Evolutionary conservation across 2,888 invertebrate species (phyloP).

Genomic region (Bellardia pandia): DNA sequence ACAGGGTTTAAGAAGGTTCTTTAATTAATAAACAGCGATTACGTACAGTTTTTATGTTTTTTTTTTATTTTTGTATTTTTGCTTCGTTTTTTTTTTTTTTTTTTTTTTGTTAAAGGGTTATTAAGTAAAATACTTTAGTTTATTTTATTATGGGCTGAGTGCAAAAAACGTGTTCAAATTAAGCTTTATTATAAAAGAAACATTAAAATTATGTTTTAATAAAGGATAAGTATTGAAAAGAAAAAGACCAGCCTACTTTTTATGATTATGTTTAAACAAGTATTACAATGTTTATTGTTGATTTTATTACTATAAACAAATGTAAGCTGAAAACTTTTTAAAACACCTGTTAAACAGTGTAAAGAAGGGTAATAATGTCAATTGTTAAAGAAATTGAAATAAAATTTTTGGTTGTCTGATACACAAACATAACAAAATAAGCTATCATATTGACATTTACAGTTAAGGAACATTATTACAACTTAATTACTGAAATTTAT

Average conservation of each 20-base stretch:
- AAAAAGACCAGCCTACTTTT: not conserved
- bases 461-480: no score
- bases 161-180: not conserved
- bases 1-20: conserved; percentile 29
- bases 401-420: no score
- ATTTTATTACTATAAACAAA: not conserved
- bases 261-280: no score
- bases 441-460: no score
- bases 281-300: not conserved
- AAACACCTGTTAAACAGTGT: not conserved
- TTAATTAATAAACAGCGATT: conserved; percentile 43
- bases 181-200: not conserved
- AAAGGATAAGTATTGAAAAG: not conserved
- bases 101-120: not conserved
- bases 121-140: not conserved
- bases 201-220: conserved; percentile 10
- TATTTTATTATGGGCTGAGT: not conserved
- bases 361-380: not conserved
- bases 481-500: no score
- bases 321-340: not conserved
- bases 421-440: no score
- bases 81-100: no score
- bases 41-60: conserved; percentile 1
- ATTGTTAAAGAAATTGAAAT: no score
- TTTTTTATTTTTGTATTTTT: not conserved